phyloP scores from a whole-genome alignment of 2,113 vertebrate species.

The Gulo gulo region DNA sequence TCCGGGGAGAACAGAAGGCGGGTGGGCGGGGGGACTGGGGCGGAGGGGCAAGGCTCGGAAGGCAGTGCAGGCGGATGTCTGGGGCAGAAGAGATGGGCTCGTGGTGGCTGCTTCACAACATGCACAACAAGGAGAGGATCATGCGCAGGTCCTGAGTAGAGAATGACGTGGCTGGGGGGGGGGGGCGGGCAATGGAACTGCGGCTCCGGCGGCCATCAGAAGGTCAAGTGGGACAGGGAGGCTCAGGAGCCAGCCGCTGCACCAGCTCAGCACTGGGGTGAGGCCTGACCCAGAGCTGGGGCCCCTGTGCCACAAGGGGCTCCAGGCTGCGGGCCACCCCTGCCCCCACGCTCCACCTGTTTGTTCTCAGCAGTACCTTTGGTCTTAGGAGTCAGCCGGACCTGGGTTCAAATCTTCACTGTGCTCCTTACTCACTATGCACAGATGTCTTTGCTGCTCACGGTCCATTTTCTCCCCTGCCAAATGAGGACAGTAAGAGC shows the following conservation, averaged over 20 bases:
- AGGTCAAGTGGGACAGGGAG: accelerated
- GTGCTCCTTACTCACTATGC: not conserved
- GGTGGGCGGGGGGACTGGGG: not conserved
- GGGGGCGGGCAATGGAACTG: accelerated
- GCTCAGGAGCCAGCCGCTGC: accelerated
- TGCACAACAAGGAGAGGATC: not conserved
- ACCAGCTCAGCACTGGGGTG: not conserved
- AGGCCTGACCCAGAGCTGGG: not conserved
- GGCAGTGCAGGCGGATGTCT: not conserved
- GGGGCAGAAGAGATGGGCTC: accelerated
- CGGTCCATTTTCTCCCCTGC: not conserved
- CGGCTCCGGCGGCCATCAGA: not conserved
- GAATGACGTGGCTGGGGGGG: accelerated
- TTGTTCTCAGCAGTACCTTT: not conserved
- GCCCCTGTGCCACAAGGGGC: not conserved
- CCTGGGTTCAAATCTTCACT: not conserved
- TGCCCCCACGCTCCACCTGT: too few species aligned
- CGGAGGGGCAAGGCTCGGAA: not conserved
- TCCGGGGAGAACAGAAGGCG: not conserved
- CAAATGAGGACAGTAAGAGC: not conserved
- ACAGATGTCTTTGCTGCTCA: not conserved
- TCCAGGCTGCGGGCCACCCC: accelerated
- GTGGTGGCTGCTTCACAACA: accelerated
- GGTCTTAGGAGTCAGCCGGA: not conserved
- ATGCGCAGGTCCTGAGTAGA: accelerated